phyloP scores from a whole-genome alignment of 2,113 vertebrate species.

The Nothoprocta pentlandii region DNA sequence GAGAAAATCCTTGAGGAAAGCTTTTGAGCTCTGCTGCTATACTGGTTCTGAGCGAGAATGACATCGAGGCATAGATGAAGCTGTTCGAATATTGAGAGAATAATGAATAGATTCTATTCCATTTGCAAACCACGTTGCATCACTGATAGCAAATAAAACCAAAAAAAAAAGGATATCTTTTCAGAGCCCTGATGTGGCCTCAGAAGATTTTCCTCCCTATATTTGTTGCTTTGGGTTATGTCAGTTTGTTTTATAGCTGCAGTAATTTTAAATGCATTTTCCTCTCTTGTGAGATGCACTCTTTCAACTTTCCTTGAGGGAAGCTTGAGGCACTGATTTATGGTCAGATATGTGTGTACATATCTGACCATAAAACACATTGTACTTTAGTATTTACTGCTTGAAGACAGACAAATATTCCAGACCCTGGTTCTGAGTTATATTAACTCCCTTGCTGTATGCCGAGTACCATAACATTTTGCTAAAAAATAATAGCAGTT shows the following conservation, averaged over 20 bases:
- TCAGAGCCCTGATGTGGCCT: slow-evolving; percentile 48
- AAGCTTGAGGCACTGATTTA: slow-evolving; percentile 74
- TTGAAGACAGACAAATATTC: slow-evolving; percentile 16
- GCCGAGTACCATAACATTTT: neutral
- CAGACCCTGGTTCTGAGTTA: slow-evolving; percentile 17
- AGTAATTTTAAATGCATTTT: slow-evolving; percentile 79
- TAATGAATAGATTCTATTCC: slow-evolving; percentile 60
- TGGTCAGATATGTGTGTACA: slow-evolving; percentile 51
- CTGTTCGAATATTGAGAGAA: slow-evolving; percentile 28
- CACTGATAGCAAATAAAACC: slow-evolving; percentile 70
- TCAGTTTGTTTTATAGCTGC: slow-evolving; percentile 76
- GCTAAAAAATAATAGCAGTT: neutral
- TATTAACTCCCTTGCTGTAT: neutral
- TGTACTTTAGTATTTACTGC: slow-evolving; percentile 50
- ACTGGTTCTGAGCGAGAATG: neutral
- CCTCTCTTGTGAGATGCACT: slow-evolving; percentile 73
- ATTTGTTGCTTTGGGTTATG: slow-evolving; percentile 77
- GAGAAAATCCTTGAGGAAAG: neutral
- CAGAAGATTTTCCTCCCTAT: slow-evolving; percentile 49
- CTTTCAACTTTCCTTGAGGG: slow-evolving; percentile 76
- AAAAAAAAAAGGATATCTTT: slow-evolving; percentile 68
- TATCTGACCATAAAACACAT: slow-evolving; percentile 67
- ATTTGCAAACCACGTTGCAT: slow-evolving; percentile 61
- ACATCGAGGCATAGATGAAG: neutral
- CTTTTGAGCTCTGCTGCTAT: neutral